Evolutionary conservation across 2,888 invertebrate genomes (phyloP), one percentile per base, ranked within the genome.

Genomic region (Polymixis flavicincta): DNA sequence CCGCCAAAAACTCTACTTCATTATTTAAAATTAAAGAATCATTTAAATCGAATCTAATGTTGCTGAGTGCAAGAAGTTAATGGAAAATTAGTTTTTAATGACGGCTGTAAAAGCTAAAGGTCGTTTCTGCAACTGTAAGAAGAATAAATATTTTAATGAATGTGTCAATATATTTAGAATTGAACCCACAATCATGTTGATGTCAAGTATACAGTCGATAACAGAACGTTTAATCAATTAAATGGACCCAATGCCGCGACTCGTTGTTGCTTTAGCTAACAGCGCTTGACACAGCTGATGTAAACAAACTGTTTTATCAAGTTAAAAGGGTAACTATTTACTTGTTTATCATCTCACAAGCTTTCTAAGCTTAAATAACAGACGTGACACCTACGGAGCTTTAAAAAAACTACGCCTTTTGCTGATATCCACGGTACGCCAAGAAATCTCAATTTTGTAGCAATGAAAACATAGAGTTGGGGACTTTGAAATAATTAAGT

Each of bases 161-260:
- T 22, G 17, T 57, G 45, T 70, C 57, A 67, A 71, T 59, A 57
- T 55, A n/a, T n/a, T n/a, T n/a, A 54, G n/a, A 68, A 60, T 64
- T 60, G 17, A 61, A 28, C 48, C 68, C 60, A 60, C 68, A 45
- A 45, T 45, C 42, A 71, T 78, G 68, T 68, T 64, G 76, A 71
- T 69, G 69, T 66, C 69, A 74, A 55, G 42, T 42, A 64, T 78
- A 78, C 73, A 78, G 70, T 78, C 81, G 64, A 69, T 86, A 64
- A 71, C 74, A 73, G 11, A 78, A 67, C 57, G 55, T 74, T 78
- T 85, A 85, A 77, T 85, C 84, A 85, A 85, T 80, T 74, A 74
- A 64, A 78, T 78, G 67, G 72, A 72, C 28, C 19, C 48, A 9
- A 37, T 37, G n/a, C 50, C n/a, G n/a, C n/a, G n/a, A n/a, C n/a